Evolutionary conservation across 2,113 vertebrate species (phyloP), one percentile per base, ranked within the genome.

Genomic region (Colistium nudipinnis): DNA sequence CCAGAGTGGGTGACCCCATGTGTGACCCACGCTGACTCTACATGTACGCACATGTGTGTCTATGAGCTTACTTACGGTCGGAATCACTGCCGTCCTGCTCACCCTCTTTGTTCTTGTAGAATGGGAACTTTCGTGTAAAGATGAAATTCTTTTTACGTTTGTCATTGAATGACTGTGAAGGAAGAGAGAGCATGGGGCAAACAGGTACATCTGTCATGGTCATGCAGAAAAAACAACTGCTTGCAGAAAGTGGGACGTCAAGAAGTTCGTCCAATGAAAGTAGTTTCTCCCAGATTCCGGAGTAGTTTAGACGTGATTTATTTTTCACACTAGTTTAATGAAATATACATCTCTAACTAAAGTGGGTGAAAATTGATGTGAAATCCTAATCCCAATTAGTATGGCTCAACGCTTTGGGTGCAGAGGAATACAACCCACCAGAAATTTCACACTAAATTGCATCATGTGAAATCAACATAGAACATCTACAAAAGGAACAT

Each of bases 91-190:
- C 94, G 90, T 98, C 97, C 92, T 95, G 96, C 92, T 98, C 96
- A 94, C 94, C 95, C 91, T 97, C 96, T 96, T 95, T 98, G 96
- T 94, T 99, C 96, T 98, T 99, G 97, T 97, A 98, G 97, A 99
- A 98, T 89, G 96, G 97, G 94, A 98, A 98, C 91, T 98, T 99
- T 98, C 96, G 96, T 93, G 96, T 97, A 96, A 99, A 98, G 97
- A 96, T 97, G 97, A 98, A 95, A 96, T 93, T 98, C 95, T 99
- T 99, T 98, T 96, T 98, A 98, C 95, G 96, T 95, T 95, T 99
- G 95, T 99, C 97, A 99, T 95, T 97, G 95, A 96, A 95, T 97
- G 97, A 98, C 97, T 98, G 97, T 95, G 96, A 95, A 94, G 94
- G 82, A 95, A 98, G 93, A 98, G 93, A 96, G 92, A 96, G 96